Evolutionary conservation across 1,140 invertebrate species (phyloP), one percentile per base, ranked within the genome.

Genomic region (Cephus cinctus): DNA sequence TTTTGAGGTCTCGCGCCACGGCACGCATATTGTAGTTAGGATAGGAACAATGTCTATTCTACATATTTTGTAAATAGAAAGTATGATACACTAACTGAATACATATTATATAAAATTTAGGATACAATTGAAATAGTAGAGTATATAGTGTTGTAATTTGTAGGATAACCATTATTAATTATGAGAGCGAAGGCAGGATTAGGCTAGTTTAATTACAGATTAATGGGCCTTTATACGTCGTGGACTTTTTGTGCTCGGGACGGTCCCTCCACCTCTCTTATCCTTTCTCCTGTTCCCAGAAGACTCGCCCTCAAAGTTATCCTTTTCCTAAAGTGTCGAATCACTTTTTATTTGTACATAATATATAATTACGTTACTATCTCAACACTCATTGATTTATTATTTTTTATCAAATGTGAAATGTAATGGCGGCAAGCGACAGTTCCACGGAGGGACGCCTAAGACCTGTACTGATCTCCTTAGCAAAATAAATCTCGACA

Each of bases 11-110:
- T 71, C 61, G 61, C 65, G 66, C 63, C 62, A 68, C 61, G 65
- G 67, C 64, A 71, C 69, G 67, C 63, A 66, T 69, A 63, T 57
- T 50, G 59, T 71, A 74, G 67, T 67, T 69, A 71, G 62, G 59
- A 63, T 69, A 71, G 63, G 52, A 65, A 64, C 50, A 59, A 53
- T 69, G 58, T 70, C 64, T 72, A 69, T 65, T 68, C 59, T 60
- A 70, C 60, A 63, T 63, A 69, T 59, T 68, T 68, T 74, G 69
- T 74, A 74, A 69, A 74, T 73, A 73, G 50, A 47, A 58, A 49
- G 44, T 54, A 53, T 45, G 27, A 59, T 65, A 54, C 38, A 61
- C 44, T 47, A 41, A 52, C 55, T 67, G 59, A 62, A 63, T 43
- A 58, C 35, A 22, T 45, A 27, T 27, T 27, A 27, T 27, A n/a